Evolutionary conservation across 1,140 invertebrate species (phyloP).

Genomic region (Mercenaria mercenaria): DNA sequence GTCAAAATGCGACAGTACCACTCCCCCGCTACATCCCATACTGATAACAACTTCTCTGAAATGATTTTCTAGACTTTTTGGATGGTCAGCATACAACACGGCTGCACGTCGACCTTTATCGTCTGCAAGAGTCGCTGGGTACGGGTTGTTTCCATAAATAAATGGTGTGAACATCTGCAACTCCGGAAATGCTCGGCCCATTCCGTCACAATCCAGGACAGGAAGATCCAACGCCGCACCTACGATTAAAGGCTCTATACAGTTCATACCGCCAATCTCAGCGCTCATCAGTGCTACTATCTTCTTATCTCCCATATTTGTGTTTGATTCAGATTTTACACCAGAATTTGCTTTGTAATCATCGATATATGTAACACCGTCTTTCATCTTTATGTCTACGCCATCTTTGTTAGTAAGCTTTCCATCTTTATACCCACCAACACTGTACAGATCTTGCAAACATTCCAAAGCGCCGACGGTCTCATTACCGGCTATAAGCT

Average conservation of each 20-base stretch:
- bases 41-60: conserved; percentile 76
- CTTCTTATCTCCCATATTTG: conserved; percentile 37
- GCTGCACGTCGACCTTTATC: conserved; percentile 76
- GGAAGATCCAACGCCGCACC: conserved; percentile 78
- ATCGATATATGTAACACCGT: conserved; percentile 74
- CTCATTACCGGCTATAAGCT: conserved; percentile 74
- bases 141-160: conserved; percentile 77
- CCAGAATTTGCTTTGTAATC: conserved; percentile 68
- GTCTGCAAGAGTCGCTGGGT: conserved; percentile 76
- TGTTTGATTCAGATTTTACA: conserved; percentile 74
- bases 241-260: conserved; percentile 81
- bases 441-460: conserved; percentile 74
- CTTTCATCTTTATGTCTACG: conserved; percentile 67
- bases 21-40: conserved; percentile 78
- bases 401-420: conserved; percentile 64
- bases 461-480: conserved; percentile 70
- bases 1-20: conserved; percentile 68
- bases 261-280: conserved; percentile 83
- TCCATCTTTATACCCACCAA: conserved; percentile 72
- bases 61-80: conserved; percentile 79
- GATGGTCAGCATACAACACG: conserved; percentile 66
- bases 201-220: conserved; percentile 82
- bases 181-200: conserved; percentile 84
- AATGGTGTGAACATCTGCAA: conserved; percentile 81
- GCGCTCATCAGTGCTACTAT: conserved; percentile 78